phyloP scores from a whole-genome alignment of 2,797 vertebrate genomes.

The Monodelphis domestica region DNA sequence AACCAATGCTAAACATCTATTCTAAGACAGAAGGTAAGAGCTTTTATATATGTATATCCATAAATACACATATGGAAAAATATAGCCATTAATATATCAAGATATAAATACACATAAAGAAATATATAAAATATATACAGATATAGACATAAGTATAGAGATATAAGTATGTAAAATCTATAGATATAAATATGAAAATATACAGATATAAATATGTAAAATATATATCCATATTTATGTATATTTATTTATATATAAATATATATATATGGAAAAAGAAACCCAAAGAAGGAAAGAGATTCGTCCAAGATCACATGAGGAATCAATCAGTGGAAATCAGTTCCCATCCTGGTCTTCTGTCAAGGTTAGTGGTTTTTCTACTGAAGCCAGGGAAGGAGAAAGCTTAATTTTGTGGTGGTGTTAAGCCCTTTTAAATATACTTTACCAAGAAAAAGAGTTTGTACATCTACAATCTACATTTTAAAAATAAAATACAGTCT shows the following conservation, averaged over 20 bases:
- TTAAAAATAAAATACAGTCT: constrained; percentile 48
- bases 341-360: background rate
- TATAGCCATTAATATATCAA: too few species aligned
- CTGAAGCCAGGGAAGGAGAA: constrained; percentile 33
- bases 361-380: background rate
- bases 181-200: too few species aligned
- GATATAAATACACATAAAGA: too few species aligned
- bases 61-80: too few species aligned
- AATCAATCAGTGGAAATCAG: background rate
- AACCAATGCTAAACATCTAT: too few species aligned
- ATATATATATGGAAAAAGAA: background rate
- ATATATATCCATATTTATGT: too few species aligned
- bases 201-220: too few species aligned
- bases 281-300: background rate
- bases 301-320: background rate
- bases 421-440: constrained; percentile 41
- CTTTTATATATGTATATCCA: too few species aligned
- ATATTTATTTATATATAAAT: background rate
- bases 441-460: constrained; percentile 47
- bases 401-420: background rate
- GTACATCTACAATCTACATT: background rate
- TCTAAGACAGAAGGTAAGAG: too few species aligned
- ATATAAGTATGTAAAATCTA: too few species aligned
- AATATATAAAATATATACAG: too few species aligned
- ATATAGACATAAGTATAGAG: too few species aligned